Base-by-base conservation (phyloP, 2,888 invertebrate species). In the Deilephila porcellus region DNA sequence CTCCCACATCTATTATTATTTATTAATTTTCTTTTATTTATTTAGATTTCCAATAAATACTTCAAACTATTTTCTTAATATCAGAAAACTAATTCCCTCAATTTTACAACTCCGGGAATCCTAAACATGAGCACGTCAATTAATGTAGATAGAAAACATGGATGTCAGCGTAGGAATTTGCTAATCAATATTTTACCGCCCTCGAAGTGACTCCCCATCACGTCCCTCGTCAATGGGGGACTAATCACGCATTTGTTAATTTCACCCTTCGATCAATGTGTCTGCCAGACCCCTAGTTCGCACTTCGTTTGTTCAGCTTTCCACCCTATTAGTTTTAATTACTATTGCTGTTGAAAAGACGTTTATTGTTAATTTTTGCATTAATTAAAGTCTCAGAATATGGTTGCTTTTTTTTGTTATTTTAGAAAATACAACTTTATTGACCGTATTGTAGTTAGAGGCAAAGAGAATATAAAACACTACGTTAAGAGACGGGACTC, bases 231-330 rank as follows among this genome's bases (percentile, higher is more conserved):
- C 67, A 67, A 67, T 67, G 45, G 67, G 67, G 67, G 67, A 67
- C 67, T 67, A 52, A 67, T 67, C 67, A 67, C 20, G 45, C 67
- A 52, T 67, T 67, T 67, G 67, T 67, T 67, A 52, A 67, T 67
- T 67, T 67, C 25, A 67, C 45, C 67, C 67, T 45, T 45, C 67
- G 25, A 52, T 67, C 67, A 67, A 67, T 25, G 37, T 56, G 56
- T 56, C 56, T 17, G 20, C 37, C 19, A 62, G 32, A 62, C 45
- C 67, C 45, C 67, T 67, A 67, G 45, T 67, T 52, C 67, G 67
- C 67, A 67, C 52, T 25, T 67, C 52, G 67, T 67, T 67, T 52
- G 45, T 64, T 45, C 64, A 20, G 17, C 20, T 25, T 67, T 67
- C 25, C 25, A 17, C 64, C 20, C 67, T 45, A 67, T 67, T 67